These are phyloP conservation scores for Hirundo rustica DNA, from an alignment of 2,797 vertebrate species.

Conservation along the genomic window DNA sequence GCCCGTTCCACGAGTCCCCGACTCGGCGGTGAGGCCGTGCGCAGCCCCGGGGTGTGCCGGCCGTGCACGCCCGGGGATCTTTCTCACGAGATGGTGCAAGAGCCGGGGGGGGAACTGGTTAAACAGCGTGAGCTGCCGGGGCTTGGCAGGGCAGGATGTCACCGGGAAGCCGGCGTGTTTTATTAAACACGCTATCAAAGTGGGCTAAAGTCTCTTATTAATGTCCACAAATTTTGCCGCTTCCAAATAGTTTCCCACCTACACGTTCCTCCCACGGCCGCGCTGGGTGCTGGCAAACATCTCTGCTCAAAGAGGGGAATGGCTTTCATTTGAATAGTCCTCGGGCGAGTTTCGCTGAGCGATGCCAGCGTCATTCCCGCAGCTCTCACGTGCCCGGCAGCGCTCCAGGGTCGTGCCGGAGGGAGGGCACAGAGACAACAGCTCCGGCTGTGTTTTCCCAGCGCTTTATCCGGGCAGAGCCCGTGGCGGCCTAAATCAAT, in stretches of 20 bases:
- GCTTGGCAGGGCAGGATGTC: conserved; percentile 22
- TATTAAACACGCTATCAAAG: conserved; percentile 28
- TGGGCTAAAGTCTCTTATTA: conserved; percentile 46
- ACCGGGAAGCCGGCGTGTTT: not conserved
- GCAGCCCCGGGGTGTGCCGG: not conserved
- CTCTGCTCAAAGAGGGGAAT: not conserved
- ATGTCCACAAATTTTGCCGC: conserved; percentile 57
- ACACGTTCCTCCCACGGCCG: conserved; percentile 39
- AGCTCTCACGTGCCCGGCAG: conserved; percentile 37
- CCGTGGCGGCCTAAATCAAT: not conserved
- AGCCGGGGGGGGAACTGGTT: conserved; percentile 1
- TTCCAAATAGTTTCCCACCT: conserved; percentile 62
- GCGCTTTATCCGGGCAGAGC: not conserved
- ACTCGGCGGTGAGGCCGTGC: not conserved
- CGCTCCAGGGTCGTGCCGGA: not conserved
- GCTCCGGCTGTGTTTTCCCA: not conserved
- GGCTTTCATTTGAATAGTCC: conserved; percentile 22
- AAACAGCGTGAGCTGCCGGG: not conserved
- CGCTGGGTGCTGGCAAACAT: conserved; percentile 7
- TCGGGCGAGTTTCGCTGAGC: conserved; percentile 16
- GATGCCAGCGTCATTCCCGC: conserved; percentile 1
- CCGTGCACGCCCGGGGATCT: not conserved
- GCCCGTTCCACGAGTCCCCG: not conserved
- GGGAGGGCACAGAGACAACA: not conserved
- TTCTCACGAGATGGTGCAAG: conserved; percentile 57